phyloP scores from a whole-genome alignment of 2,113 vertebrate species.

The Nothocercus nigrocapillus region DNA sequence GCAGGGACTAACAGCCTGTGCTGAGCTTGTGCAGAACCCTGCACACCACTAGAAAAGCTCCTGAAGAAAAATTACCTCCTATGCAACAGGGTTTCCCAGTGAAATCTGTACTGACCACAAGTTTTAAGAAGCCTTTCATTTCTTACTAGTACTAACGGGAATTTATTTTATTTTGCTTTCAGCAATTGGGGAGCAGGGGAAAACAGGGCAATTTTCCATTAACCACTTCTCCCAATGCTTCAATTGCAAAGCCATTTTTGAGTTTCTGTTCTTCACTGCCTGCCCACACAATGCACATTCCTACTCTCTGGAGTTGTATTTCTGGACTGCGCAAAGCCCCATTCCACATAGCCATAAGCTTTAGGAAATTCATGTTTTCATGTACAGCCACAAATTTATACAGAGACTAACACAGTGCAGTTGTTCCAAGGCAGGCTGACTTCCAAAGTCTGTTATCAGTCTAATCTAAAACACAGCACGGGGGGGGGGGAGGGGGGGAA shows the following conservation, averaged over 20 bases:
- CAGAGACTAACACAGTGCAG: neutral
- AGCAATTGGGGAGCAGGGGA: neutral
- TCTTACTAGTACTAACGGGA: neutral
- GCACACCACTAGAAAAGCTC: accelerated
- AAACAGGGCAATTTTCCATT: neutral
- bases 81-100: neutral
- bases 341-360: neutral
- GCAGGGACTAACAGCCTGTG: no score
- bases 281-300: neutral
- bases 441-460: neutral
- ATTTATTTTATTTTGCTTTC: neutral
- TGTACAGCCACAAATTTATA: neutral
- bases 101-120: neutral
- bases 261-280: neutral
- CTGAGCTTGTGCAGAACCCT: neutral
- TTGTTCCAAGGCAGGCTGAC: neutral
- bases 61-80: neutral
- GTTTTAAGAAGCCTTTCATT: neutral
- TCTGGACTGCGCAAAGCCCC: neutral
- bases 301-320: neutral
- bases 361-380: neutral
- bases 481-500: no score
- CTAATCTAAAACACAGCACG: neutral
- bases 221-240: neutral
- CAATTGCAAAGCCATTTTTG: neutral